Evolutionary conservation across 2,113 vertebrate genomes (phyloP).

Genomic region (Anhinga anhinga): DNA sequence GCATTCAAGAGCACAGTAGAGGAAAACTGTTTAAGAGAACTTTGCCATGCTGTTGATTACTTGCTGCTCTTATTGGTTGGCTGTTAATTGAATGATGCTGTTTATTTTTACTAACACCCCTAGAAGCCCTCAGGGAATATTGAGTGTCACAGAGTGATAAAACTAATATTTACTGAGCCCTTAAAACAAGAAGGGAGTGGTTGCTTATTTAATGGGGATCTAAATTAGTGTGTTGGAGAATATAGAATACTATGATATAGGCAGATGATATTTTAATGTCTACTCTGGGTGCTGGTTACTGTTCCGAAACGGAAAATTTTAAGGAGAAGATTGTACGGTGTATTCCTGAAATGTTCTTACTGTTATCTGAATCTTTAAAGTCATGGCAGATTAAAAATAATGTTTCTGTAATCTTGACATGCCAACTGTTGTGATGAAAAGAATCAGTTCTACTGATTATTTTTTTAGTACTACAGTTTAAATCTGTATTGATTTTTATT

Average conservation of each 20-base stretch:
- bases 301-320: background rate
- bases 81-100: slow-evolving; percentile 7
- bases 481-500: background rate
- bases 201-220: slow-evolving; percentile 45
- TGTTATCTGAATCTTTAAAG: background rate
- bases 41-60: slow-evolving; percentile 25
- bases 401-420: background rate
- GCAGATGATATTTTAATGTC: background rate
- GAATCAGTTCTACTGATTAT: background rate
- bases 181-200: slow-evolving; percentile 71
- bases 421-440: background rate
- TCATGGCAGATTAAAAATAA: background rate
- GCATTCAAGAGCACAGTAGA: background rate
- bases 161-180: slow-evolving; percentile 71
- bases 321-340: background rate
- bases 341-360: background rate
- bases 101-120: slow-evolving; percentile 47
- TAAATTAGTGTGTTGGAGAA: background rate
- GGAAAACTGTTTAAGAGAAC: slow-evolving; percentile 16
- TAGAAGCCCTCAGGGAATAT: slow-evolving; percentile 28
- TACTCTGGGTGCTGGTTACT: background rate
- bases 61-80: background rate
- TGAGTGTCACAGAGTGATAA: slow-evolving; percentile 69
- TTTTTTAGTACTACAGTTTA: background rate
- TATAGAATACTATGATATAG: background rate